Base-by-base conservation (phyloP, 1,140 invertebrate genomes). In the Calephelis virginiensis region DNA sequence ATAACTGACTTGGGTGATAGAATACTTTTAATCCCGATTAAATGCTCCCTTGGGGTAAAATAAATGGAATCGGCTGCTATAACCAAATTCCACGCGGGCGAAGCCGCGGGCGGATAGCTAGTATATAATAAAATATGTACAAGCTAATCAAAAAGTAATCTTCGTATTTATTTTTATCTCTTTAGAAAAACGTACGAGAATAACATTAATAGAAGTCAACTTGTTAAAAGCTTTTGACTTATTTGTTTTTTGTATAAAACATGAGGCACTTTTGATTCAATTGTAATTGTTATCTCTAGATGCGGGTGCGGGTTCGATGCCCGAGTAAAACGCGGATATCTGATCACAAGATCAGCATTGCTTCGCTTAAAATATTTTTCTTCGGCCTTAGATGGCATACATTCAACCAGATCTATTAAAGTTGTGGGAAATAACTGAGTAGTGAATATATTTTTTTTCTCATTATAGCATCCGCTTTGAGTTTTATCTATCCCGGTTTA, bases 251-350 rank as follows among this genome's bases (percentile, higher is more conserved):
- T 59, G 53, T 59, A 7, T 59, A 59, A 59, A 59, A 59, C 53
- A 59, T 59, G 53, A 59, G 53, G 53, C 37, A 59, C 53, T 59
- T 64, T 64, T 43, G 53, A 64, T 64, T 64, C 62, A 64, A 64
- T 63, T 64, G 63, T 68, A 63, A 48, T 68, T 43, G 62, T 64
- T 68, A 64, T 68, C 40, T 68, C 47, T 61, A 68, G 62, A 49
- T 47, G 62, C 50, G 62, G 67, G 67, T 53, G 62, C 37, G 63
- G 62, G 67, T 64, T 64, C 67, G 67, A 64, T 45, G 62, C 47
- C 67, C 67, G 61, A 79, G 67, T 78, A 80, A 66, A 64, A 72
- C 71, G 66, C 71, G 68, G 70, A 73, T 75, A 76, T 78, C 68
- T 61, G 66, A 76, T 69, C 75, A 67, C 38, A 28, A 61, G 45